Base-by-base conservation (phyloP, 2,888 invertebrate genomes). In the Clistopyga incitator region DNA sequence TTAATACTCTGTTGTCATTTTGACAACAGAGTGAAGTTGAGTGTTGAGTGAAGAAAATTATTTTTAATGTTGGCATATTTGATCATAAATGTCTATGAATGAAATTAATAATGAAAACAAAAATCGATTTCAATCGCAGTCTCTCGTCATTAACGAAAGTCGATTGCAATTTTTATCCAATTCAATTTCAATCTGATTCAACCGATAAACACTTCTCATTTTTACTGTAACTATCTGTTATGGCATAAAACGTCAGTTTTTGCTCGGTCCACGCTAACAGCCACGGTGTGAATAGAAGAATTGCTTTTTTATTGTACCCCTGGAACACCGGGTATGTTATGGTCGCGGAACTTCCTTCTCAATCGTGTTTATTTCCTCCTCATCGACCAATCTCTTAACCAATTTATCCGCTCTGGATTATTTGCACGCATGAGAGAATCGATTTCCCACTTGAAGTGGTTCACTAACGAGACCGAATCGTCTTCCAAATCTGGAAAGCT, bases 391-490 rank as follows among this genome's bases (percentile, higher is more conserved):
- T 23, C 3, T 56, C 20, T 6, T 45, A 23, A 15, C 18, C n/a
- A 13, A 65, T 79, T 20, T 72, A 79, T 54, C 45, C 13, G 54
- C 54, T 47, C 42, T 64, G 29, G 54, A 23, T 45, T 38, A 54
- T 72, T 72, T 61, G 52, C 59, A 70, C 45, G 45, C 59, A 42
- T 13, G 38, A 75, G 64, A 13, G 76, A 76, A 81, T 76, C 76
- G 75, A 81, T 81, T 76, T 71, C 65, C 64, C 52, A 75, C 80
- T 75, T 23, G 42, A 80, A 68, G 50, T 59, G 29, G 61, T 42
- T 42, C 68, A 52, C 68, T 80, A 80, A 80, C 80, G 80, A 80
- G 65, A 50, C 52, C 38, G 59, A 25, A 80, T 75, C 70, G 75
- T 80, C 61, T 38, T 20, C 23, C 11, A 64, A 13, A 38, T 65